Percentiles rank a stretch among this genome's conserved stretches.
These are phyloP conservation scores for Pammene fasciana DNA, from an alignment of 2,888 invertebrate genomes.

Conservation along the genomic window DNA sequence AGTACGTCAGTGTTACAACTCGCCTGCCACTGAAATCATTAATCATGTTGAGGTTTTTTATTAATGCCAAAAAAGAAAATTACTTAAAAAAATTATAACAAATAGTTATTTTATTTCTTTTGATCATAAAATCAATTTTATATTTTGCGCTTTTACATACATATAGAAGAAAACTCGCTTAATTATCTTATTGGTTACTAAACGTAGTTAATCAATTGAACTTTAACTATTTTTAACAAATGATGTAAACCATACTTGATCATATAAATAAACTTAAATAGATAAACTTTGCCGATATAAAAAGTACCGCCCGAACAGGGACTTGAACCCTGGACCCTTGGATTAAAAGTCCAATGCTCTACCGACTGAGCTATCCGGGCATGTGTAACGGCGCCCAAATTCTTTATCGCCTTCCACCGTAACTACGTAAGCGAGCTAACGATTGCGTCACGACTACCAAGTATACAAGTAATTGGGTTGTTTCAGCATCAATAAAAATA, in stretches of 20 bases:
- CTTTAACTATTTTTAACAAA: no score
- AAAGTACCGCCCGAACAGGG: slow-evolving; percentile 85
- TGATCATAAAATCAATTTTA: no score
- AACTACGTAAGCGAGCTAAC: slow-evolving; percentile 14
- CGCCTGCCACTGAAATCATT: no score
- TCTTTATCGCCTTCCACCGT: slow-evolving; percentile 28
- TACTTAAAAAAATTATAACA: no score
- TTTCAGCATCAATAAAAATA: slow-evolving; percentile 37
- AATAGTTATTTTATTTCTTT: no score
- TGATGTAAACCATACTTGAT: background rate
- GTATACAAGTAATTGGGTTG: slow-evolving; percentile 30
- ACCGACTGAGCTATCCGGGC: slow-evolving; percentile 90
- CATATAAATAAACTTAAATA: background rate
- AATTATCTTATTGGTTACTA: no score
- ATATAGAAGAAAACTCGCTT: no score
- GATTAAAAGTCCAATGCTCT: slow-evolving; percentile 91
- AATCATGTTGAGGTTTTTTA: no score
- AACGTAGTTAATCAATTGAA: no score
- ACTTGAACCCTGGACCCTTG: slow-evolving; percentile 91
- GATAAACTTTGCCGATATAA: background rate
- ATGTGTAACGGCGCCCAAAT: background rate
- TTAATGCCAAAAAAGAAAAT: no score
- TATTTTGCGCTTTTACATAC: no score
- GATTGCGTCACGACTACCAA: slow-evolving; percentile 27
- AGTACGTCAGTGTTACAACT: no score